Conservation (phyloP, 2,113 vertebrate genomes). For the Lamprologus speciosus region DNA sequence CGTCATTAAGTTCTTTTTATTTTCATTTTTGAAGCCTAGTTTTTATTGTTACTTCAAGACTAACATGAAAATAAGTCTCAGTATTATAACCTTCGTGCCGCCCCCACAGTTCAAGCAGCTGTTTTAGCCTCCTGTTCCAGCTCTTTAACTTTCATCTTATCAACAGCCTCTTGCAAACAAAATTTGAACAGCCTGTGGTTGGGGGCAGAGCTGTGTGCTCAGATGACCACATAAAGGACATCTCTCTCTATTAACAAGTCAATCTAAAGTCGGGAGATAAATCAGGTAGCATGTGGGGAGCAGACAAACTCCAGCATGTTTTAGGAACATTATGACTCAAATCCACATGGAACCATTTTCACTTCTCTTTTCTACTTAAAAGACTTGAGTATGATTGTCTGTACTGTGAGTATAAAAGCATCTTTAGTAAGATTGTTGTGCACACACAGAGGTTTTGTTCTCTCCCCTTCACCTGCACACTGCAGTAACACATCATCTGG, state of each 20-base stretch:
- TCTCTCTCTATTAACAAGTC: not conserved
- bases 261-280: not conserved
- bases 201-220: not conserved
- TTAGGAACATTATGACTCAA: not conserved
- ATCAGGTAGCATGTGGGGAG: not conserved
- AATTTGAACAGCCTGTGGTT: not conserved
- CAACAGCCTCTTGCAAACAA: not conserved
- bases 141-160: not conserved
- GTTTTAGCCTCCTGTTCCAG: not conserved
- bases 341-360: not conserved
- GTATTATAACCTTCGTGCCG: not conserved
- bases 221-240: not conserved
- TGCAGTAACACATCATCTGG: slow-evolving; percentile 13
- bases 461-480: not conserved
- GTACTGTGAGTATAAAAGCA: not conserved
- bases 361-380: not conserved
- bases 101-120: not conserved
- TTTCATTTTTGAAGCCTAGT: not conserved
- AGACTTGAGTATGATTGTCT: not conserved
- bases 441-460: not conserved
- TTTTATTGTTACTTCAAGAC: not conserved
- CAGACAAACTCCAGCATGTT: not conserved
- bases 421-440: not conserved
- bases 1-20: not conserved
- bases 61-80: not conserved